Evolutionary conservation across 1,140 invertebrate species (phyloP), one percentile per base, ranked within the genome.

Genomic region (Heterodera schachtii): DNA sequence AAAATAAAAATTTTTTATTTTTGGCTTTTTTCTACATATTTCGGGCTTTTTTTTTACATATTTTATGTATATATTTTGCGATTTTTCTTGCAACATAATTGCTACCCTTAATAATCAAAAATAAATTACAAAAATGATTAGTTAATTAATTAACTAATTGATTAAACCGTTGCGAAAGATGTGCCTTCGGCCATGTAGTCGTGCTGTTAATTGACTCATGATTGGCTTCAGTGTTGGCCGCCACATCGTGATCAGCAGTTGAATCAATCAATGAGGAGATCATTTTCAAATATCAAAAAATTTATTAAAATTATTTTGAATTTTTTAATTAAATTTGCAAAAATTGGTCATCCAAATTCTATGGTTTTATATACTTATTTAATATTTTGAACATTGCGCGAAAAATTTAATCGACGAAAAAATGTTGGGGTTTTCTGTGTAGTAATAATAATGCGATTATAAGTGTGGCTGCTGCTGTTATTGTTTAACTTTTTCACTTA

Each of bases 151-250:
- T 5, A 52, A 31, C 31, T 31, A 31, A 21, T 19, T 19, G 16
- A 21, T 19, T 6, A 6, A 41, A 78, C 77, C 77, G 52, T 9
- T 78, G 77, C 31, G 77, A 78, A n/a, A 78, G 49, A 44, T 47
- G 70, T 44, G 77, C 64, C 70, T 64, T 78, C 19, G 77, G 77
- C 77, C 77, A 78, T 47, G 77, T 78, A 41, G 69, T 71, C 11
- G 31, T 71, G 69, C 69, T 71, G 69, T 41, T 71, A 41, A 71
- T 46, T n/a, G 69, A 43, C 69, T 41, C 69, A 11, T 31, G 6
- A 19, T 71, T 71, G 21, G 69, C 31, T 41, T 71, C 69, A 71
- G 8, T 19, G 19, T 46, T 46, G 41, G 69, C 67, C 67, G 67
- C 31, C 31, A 19, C 69, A 43, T 71, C 69, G 69, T 46, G 9